Conservation (phyloP, 2,797 vertebrate species). For the Toxotes lorentzi region DNA sequence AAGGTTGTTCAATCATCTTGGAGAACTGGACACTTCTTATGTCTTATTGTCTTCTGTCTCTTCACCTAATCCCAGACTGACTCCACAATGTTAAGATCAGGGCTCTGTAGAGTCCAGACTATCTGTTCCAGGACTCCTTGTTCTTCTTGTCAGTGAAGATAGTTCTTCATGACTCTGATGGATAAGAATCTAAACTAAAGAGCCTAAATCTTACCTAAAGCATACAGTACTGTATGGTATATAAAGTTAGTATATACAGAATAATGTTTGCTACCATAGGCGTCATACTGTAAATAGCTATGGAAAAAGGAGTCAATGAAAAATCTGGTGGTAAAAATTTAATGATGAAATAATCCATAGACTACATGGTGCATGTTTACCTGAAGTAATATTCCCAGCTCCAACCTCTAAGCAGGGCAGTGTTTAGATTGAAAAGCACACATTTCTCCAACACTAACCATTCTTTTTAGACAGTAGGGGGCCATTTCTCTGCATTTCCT, state of each 20-base stretch:
- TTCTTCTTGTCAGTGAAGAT: not conserved
- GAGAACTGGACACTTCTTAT: not conserved
- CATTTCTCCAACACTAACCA: not conserved
- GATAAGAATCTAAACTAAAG: not conserved
- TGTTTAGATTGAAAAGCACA: not conserved
- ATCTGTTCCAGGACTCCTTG: not conserved
- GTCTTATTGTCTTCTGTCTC: not conserved
- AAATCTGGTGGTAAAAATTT: not conserved
- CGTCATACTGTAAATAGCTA: not conserved
- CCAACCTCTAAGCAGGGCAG: not conserved
- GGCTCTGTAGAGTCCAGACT: not conserved
- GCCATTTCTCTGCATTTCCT: not conserved
- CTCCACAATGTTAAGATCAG: not conserved
- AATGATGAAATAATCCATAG: no score
- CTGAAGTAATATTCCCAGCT: not conserved
- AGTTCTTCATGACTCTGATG: not conserved
- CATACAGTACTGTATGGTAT: not conserved
- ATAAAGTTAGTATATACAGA: not conserved
- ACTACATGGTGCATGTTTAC: not conserved
- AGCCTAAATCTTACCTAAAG: not conserved
- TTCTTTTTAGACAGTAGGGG: no score
- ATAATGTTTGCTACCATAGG: not conserved
- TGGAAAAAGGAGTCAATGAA: not conserved
- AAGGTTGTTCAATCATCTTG: not conserved
- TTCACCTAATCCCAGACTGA: not conserved